phyloP scores from a whole-genome alignment of 2,113 vertebrate species.

The Proteles cristata region DNA sequence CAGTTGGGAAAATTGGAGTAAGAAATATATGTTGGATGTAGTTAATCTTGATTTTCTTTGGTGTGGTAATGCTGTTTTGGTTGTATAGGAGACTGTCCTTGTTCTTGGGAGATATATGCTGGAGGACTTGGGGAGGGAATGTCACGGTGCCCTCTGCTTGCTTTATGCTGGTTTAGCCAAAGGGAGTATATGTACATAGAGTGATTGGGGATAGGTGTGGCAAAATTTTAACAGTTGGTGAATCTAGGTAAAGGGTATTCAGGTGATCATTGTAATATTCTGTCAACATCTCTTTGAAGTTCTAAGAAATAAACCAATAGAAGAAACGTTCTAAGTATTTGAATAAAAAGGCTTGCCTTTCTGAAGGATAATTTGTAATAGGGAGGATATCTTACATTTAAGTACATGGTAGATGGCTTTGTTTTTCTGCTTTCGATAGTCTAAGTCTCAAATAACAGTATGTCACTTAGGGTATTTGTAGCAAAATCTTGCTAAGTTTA shows the following conservation, averaged over 20 bases:
- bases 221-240: not conserved
- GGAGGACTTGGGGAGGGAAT: not conserved
- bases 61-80: not conserved
- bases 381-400: not conserved
- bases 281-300: not conserved
- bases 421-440: not conserved
- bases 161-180: slow-evolving; percentile 28
- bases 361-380: not conserved
- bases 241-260: not conserved
- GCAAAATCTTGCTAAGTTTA: not conserved
- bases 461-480: not conserved
- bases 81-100: not conserved
- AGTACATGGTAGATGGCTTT: not conserved
- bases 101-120: not conserved
- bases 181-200: not conserved
- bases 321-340: not conserved
- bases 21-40: not conserved
- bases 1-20: not conserved
- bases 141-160: not conserved
- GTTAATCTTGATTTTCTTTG: slow-evolving; percentile 38
- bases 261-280: not conserved
- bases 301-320: not conserved
- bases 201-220: not conserved
- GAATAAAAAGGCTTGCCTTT: not conserved
- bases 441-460: not conserved